Evolutionary conservation across 2,113 vertebrate species (phyloP).

Genomic region (Ammodytes dubius): DNA sequence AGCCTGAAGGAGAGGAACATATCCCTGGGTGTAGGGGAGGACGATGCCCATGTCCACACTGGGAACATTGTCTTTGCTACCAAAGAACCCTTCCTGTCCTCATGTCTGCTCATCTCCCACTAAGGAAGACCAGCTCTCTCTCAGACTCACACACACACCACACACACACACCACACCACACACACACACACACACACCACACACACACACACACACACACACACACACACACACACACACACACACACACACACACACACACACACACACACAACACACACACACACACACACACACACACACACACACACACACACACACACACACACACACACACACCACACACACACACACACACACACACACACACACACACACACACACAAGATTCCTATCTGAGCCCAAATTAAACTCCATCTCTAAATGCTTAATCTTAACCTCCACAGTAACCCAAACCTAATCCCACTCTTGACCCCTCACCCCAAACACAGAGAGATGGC

Average conservation of each 20-base stretch:
- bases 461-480: conserved; percentile 26
- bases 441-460: conserved; percentile 17
- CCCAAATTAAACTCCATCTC: background rate
- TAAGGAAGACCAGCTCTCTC: conserved; percentile 25
- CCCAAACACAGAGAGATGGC: background rate
- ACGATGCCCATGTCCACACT: conserved; percentile 23
- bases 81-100: conserved; percentile 66
- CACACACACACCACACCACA: conserved; percentile 11
- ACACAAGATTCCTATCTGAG: background rate
- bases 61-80: conserved; percentile 26
- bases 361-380: conserved; percentile 8
- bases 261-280: conserved; percentile 1
- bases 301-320: conserved; percentile 15
- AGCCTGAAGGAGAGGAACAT: conserved; percentile 24
- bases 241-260: conserved; percentile 6
- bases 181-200: conserved; percentile 3
- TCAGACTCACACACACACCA: background rate
- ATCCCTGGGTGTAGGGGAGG: conserved; percentile 15
- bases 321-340: conserved; percentile 3
- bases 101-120: conserved; percentile 47
- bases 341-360: conserved; percentile 8
- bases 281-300: too few relatives aligned
- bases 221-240: too few relatives aligned
- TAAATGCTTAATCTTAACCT: conserved; percentile 34
- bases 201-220: too few relatives aligned